These are phyloP conservation scores for Bruchidius siliquastri DNA, from an alignment of 2,888 invertebrate species.

Conservation along the genomic window DNA sequence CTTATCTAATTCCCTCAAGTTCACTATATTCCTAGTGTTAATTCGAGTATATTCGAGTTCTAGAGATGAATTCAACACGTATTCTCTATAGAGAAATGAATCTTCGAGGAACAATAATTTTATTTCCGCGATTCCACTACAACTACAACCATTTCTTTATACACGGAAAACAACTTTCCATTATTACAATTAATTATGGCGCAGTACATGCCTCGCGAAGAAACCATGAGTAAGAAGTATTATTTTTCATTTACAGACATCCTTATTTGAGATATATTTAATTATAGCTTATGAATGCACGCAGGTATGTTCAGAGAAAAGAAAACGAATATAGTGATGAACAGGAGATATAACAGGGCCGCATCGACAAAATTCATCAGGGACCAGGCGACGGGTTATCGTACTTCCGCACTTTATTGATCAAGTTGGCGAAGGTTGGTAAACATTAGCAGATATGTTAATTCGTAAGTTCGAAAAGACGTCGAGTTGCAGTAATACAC, in stretches of 20 bases:
- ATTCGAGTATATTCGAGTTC: no score
- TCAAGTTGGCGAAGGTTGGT: no score
- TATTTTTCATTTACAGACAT: not conserved
- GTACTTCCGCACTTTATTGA: no score
- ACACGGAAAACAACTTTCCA: not conserved
- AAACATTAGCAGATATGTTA: no score
- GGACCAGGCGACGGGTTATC: no score
- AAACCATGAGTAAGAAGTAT: not conserved
- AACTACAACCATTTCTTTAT: not conserved
- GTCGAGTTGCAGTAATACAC: no score
- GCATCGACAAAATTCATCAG: no score
- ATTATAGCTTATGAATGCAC: not conserved
- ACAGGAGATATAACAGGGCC: not conserved
- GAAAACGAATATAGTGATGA: not conserved
- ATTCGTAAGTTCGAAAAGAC: no score
- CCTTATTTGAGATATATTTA: not conserved
- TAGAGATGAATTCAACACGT: no score
- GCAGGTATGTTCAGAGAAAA: not conserved
- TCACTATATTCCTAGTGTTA: no score
- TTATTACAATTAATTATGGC: not conserved
- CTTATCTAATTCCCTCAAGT: no score
- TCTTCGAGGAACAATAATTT: not conserved
- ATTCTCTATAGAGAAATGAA: no score
- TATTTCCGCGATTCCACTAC: not conserved
- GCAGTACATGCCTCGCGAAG: not conserved